These are phyloP conservation scores for Pammene fasciana DNA, from an alignment of 2,888 invertebrate species.

Conservation along the genomic window DNA sequence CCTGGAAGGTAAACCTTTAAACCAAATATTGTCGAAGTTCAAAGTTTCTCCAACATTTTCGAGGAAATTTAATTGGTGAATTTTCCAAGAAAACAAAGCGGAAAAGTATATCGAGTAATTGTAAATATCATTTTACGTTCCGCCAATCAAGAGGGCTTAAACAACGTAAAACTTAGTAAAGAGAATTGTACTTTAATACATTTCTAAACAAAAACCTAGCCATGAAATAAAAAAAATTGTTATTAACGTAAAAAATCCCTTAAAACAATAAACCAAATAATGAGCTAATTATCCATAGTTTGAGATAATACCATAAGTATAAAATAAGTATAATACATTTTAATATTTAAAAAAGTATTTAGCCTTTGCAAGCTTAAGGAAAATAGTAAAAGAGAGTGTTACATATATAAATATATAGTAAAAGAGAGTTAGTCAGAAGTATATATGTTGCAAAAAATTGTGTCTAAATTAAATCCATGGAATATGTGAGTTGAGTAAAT, in stretches of 20 bases:
- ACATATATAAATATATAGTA: too few species aligned
- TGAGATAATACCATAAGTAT: too few species aligned
- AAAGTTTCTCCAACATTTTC: neutral
- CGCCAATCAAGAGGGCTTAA: conserved; percentile 14
- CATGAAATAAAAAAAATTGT: too few species aligned
- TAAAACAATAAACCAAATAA: neutral
- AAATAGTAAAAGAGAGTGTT: too few species aligned
- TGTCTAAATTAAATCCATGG: too few species aligned
- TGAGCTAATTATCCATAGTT: too few species aligned
- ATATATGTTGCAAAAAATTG: too few species aligned
- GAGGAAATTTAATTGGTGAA: neutral
- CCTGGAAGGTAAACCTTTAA: neutral
- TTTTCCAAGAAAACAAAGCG: conserved; percentile 16
- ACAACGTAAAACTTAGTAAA: conserved; percentile 11
- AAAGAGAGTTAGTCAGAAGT: too few species aligned
- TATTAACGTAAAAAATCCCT: neutral
- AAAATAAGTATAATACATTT: too few species aligned
- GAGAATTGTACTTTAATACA: neutral
- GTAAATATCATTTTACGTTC: conserved; percentile 21
- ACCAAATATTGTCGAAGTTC: neutral
- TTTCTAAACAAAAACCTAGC: neutral
- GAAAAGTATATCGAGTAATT: conserved; percentile 18
- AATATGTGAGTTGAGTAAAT: too few species aligned
- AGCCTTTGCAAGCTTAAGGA: too few species aligned
- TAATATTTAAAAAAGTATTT: too few species aligned